Evolutionary conservation across 2,113 vertebrate species (phyloP), one percentile per base, ranked within the genome.

Genomic region (Ciconia maguari): DNA sequence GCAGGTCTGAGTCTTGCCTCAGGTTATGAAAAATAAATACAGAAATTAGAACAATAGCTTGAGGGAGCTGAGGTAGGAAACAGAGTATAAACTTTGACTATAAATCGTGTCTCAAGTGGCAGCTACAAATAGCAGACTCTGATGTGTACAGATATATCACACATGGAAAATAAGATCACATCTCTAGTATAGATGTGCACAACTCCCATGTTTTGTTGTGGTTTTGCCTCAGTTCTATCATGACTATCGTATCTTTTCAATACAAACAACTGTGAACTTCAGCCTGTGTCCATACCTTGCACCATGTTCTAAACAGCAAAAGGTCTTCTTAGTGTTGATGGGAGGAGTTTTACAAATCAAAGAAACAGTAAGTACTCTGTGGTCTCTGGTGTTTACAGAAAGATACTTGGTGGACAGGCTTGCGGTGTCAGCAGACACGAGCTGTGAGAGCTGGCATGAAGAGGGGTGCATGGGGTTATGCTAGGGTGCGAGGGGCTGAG

Each of bases 331-430:
- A 34, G 30, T 32, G 34, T 52, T 1, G 0, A 2, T 21, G 22
- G 29, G 10, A 68, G 24, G 13, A 26, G 9, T 27, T 70, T 52
- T 51, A 60, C 13, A 69, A 83, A 64, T 36, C 12, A 52, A 54
- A 83, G 60, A 52, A 82, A 64, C 7, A 26, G 15, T 12, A 54
- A 72, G 6, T 48, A 16, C 15, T 55, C 4, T 0, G 0, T 46
- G 34, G n/a, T 80, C 29, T 76, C 58, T 64, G 27, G 13, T 66
- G 11, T n/a, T 58, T 26, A 32, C 22, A 85, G 46, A 57, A 69
- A 74, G 55, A 34, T 14, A 24, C 25, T 42, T 74, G 11, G 2
- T 42, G n/a, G 32, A n/a, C 18, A 79, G 24, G 17, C 10, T 54
- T 11, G 13, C 2, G 25, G 25, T 55, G 27, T 41, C 7, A 10